Evolutionary conservation across 2,888 invertebrate genomes (phyloP), one percentile per base, ranked within the genome.

Genomic region (Phaonia tiefii): DNA sequence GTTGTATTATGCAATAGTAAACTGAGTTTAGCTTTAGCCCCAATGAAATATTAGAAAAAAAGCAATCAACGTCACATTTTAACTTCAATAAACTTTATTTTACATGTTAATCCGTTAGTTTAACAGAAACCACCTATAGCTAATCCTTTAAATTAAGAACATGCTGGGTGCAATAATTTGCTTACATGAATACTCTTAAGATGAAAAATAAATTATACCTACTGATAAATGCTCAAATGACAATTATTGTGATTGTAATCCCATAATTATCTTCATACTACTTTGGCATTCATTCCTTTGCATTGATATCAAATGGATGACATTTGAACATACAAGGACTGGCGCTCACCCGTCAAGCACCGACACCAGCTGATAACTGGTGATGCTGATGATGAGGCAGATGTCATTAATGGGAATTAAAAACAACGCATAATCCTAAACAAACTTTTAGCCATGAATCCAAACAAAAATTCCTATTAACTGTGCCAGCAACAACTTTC

Each of bases 321-420:
- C 11, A 25, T 54, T 25, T 13, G n/a, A n/a, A n/a, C n/a, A 54
- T 54, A 25, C 13, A 25, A 22, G 22, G 13, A 54, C 10, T 2
- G 8, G 4, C 44, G 7, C 5, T 17, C 46, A 17, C 46, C 46
- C 46, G 4, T 17, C 25, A 54, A 51, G 22, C 15, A 51, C 51
- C 5, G 22, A 22, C 13, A 11, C 25, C 51, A 51, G 17, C 22
- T 20, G 10, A 10, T 2, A 8, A 22, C 51, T 44, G 31, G 31
- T 13, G 37, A 37, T 37, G 60, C 7, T 39, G 60, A 49, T 49
- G 49, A 65, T 17, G 65, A 79, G 54, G 37, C 51, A 56, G 49
- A 70, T 75, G 66, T 65, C 58, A 79, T 79, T 75, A 79, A 75
- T 58, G 42, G 70, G 75, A 79, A 75, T 75, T 79, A 75, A 66